phyloP scores from a whole-genome alignment of 2,797 vertebrate species.

The Limosa lapponica region DNA sequence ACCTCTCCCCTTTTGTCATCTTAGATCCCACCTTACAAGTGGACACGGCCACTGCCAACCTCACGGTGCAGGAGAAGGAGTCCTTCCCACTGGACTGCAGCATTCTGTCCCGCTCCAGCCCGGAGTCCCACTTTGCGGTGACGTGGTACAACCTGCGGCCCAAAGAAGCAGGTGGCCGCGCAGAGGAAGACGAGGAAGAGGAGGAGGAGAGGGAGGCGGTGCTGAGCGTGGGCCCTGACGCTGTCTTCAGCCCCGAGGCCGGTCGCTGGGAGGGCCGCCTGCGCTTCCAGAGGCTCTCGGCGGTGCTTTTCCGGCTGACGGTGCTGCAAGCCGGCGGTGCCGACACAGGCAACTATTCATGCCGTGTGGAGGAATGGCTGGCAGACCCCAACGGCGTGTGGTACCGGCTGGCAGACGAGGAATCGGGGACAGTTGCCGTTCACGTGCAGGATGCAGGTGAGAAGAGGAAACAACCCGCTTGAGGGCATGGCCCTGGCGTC shows the following conservation, averaged over 20 bases:
- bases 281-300: constrained; percentile 89
- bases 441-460: constrained; percentile 88
- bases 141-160: constrained; percentile 89
- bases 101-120: constrained; percentile 89
- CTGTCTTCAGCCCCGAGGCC: constrained; percentile 83
- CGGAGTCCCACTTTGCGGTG: constrained; percentile 92
- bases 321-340: constrained; percentile 83
- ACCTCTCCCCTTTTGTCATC: neutral
- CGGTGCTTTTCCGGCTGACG: constrained; percentile 89
- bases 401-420: constrained; percentile 92
- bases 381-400: constrained; percentile 88
- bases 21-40: constrained; percentile 90
- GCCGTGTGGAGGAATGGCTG: constrained; percentile 95
- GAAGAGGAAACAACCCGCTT: neutral
- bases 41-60: constrained; percentile 87
- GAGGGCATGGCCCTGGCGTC: neutral
- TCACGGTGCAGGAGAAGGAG: constrained; percentile 86
- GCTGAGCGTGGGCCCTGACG: constrained; percentile 89
- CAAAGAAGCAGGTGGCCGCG: constrained; percentile 43
- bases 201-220: constrained; percentile 75
- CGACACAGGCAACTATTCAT: constrained; percentile 92
- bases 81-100: constrained; percentile 91
- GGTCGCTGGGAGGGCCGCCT: constrained; percentile 85
- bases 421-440: constrained; percentile 87
- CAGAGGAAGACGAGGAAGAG: constrained; percentile 13